phyloP scores from a whole-genome alignment of 2,113 vertebrate species.

The Acrocephalus kingi region DNA sequence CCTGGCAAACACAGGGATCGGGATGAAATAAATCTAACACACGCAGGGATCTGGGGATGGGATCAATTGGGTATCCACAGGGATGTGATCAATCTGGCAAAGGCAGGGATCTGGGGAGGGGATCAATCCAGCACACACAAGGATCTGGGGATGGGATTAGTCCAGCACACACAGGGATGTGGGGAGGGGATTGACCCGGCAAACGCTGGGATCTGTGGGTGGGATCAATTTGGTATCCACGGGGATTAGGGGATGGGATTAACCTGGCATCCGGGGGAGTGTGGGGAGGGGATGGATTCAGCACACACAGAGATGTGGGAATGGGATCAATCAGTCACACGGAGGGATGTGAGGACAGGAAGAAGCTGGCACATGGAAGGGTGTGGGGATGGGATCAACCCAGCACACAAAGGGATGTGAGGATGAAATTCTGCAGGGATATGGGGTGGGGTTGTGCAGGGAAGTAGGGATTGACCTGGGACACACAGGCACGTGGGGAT shows the following conservation, averaged over 20 bases:
- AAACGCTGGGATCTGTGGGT: too few species aligned
- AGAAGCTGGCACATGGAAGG: rapidly evolving
- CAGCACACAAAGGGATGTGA: not conserved
- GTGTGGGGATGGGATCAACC: not conserved
- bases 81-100: rapidly evolving
- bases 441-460: not conserved
- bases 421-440: not conserved
- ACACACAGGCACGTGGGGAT: not conserved
- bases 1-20: too few species aligned
- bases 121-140: rapidly evolving
- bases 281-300: too few species aligned
- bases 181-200: too few species aligned
- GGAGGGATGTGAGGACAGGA: not conserved
- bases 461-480: not conserved
- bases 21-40: too few species aligned
- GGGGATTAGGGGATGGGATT: too few species aligned
- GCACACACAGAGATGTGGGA: too few species aligned
- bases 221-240: too few species aligned
- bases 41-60: not conserved
- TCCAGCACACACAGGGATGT: too few species aligned
- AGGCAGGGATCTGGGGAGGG: rapidly evolving
- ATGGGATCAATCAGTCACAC: rapidly evolving
- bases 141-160: not conserved
- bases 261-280: rapidly evolving
- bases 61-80: rapidly evolving